Percentiles rank a stretch among this genome's conserved stretches.
These are phyloP conservation scores for Gambusia affinis DNA, from an alignment of 2,113 vertebrate genomes.

Conservation along the genomic window DNA sequence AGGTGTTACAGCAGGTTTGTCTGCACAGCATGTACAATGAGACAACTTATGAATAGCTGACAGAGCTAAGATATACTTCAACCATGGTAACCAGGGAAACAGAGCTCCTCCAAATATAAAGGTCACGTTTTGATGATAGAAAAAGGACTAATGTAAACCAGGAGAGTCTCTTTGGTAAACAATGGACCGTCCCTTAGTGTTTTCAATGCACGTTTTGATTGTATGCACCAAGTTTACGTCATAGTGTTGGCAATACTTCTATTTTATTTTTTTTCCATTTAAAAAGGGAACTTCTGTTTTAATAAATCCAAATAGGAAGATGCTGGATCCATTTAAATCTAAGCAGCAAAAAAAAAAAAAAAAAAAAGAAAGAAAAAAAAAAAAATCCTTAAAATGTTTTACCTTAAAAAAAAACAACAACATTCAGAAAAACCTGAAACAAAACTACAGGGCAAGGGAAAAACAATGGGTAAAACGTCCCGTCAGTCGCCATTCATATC, in stretches of 20 bases:
- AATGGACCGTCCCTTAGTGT: constrained; percentile 44
- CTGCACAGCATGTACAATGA: constrained; percentile 47
- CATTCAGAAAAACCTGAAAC: constrained; percentile 18
- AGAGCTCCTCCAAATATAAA: constrained; percentile 52
- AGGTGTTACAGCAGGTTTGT: constrained; percentile 34
- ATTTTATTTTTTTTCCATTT: not conserved
- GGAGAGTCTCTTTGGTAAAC: constrained; percentile 72
- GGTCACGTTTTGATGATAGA: constrained; percentile 42
- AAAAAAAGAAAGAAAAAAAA: too few relatives aligned
- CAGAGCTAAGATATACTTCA: constrained; percentile 33
- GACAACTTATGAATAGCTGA: constrained; percentile 57
- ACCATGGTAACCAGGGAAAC: constrained; percentile 42
- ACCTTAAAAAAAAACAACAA: too few relatives aligned
- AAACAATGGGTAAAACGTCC: constrained; percentile 38
- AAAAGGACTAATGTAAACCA: constrained; percentile 65
- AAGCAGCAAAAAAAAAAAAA: constrained; percentile 16
- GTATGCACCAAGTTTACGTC: constrained; percentile 34
- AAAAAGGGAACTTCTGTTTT: constrained; percentile 38
- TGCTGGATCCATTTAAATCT: constrained; percentile 16
- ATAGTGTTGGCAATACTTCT: constrained; percentile 14
- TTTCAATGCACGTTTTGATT: constrained; percentile 39
- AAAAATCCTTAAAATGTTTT: not conserved
- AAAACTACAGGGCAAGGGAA: constrained; percentile 36
- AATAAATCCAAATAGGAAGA: constrained; percentile 19
- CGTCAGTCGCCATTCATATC: constrained; percentile 37